Conservation (phyloP, 2,888 invertebrate species). For the Serripes groenlandicus region DNA sequence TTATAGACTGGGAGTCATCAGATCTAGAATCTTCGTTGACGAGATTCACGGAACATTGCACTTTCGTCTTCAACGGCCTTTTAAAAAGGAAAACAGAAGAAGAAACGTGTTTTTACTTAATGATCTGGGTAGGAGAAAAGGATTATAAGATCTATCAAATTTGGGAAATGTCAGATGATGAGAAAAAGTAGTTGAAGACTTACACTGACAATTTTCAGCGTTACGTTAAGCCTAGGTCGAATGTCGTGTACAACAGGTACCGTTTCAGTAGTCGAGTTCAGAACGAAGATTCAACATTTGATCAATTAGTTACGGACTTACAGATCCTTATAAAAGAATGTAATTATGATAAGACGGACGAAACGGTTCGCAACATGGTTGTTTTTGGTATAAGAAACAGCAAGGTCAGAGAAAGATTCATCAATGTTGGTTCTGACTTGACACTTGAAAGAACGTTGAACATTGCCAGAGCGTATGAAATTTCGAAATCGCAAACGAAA, state of each 20-base stretch:
- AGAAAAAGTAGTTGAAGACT: too few relatives aligned
- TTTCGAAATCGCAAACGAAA: neutral
- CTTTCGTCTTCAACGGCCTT: too few relatives aligned
- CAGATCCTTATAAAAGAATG: neutral
- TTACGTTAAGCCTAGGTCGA: neutral
- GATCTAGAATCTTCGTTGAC: too few relatives aligned
- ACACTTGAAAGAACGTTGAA: neutral
- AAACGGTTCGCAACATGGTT: neutral
- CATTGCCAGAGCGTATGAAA: slow-evolving; percentile 1
- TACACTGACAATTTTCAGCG: too few relatives aligned
- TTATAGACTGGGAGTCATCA: too few relatives aligned
- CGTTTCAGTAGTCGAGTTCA: neutral
- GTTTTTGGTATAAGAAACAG: neutral
- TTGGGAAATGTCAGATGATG: too few relatives aligned
- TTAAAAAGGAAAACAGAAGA: too few relatives aligned
- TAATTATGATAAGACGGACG: neutral
- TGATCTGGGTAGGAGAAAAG: too few relatives aligned
- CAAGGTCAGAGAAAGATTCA: neutral
- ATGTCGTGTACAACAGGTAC: neutral
- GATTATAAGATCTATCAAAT: too few relatives aligned
- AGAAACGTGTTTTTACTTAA: too few relatives aligned
- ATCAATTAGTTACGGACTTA: neutral
- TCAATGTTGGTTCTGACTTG: neutral
- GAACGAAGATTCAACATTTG: neutral
- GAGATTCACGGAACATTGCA: too few relatives aligned